Evolutionary conservation across 2,888 invertebrate genomes (phyloP).

Genomic region (Thymelicus acteon): DNA sequence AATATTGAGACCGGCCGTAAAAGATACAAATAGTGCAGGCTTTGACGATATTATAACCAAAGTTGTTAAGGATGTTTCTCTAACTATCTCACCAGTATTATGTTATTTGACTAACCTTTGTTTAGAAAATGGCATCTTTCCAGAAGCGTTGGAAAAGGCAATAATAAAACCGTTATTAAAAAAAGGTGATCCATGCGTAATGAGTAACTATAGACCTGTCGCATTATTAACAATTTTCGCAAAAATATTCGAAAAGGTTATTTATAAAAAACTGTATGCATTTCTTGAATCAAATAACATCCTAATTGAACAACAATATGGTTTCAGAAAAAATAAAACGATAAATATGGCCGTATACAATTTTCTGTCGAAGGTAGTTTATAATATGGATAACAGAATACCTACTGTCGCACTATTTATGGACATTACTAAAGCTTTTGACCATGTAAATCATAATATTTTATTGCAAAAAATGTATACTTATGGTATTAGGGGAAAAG

Average conservation of each 20-base stretch:
- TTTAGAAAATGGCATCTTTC: constrained; percentile 12
- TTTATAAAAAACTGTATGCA: not conserved
- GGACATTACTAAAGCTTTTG: not conserved
- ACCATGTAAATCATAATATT: not conserved
- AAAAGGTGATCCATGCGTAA: not conserved
- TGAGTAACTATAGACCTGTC: not conserved
- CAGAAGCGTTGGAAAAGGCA: constrained; percentile 3
- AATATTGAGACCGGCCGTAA: too few species aligned
- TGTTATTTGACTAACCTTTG: not conserved
- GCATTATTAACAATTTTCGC: constrained; percentile 9
- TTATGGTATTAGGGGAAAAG: constrained; percentile 4
- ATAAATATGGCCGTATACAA: constrained; percentile 2
- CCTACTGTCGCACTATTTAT: not conserved
- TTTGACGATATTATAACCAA: constrained; percentile 8
- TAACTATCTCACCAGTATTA: not conserved
- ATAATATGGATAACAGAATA: not conserved
- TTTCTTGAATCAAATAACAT: constrained; percentile 7
- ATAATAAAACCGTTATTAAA: constrained; percentile 11
- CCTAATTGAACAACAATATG: not conserved
- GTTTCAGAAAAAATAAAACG: not conserved
- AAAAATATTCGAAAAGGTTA: constrained; percentile 14
- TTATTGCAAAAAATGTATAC: not conserved
- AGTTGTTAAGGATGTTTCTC: constrained; percentile 3
- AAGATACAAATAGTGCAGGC: constrained; percentile 5
- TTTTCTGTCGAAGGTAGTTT: not conserved